These are phyloP conservation scores for Zaprionus ghesquierei DNA, from an alignment of 1,140 invertebrate genomes.

Conservation along the genomic window DNA sequence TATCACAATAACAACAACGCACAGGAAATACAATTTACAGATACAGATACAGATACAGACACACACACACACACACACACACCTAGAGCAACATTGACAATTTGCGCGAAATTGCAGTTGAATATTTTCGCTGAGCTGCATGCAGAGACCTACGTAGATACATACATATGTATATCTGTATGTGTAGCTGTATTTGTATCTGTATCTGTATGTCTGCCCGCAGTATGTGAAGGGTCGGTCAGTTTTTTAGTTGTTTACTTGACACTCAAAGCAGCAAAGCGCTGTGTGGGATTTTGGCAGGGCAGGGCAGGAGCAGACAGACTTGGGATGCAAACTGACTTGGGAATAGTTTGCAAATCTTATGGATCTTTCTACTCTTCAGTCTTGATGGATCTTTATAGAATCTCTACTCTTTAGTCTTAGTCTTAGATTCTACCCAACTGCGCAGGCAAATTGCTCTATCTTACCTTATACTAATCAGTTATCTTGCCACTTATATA, in stretches of 20 bases:
- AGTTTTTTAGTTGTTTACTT: slow-evolving; percentile 41
- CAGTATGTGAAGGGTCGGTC: slow-evolving; percentile 33
- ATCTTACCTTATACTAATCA: not conserved
- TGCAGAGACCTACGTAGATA: not conserved
- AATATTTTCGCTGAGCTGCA: slow-evolving; percentile 17
- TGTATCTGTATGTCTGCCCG: not conserved
- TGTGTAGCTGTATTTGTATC: not conserved
- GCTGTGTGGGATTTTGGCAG: slow-evolving; percentile 37
- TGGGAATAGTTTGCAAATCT: not conserved
- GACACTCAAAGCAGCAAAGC: slow-evolving; percentile 11
- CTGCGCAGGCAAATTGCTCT: not conserved
- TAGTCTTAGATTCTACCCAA: not conserved
- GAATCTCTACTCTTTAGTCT: too few relatives aligned
- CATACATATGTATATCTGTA: not conserved
- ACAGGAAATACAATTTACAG: slow-evolving; percentile 61
- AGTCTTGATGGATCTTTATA: too few relatives aligned
- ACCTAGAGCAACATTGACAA: slow-evolving; percentile 31
- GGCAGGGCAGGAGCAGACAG: not conserved
- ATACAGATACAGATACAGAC: slow-evolving; percentile 14
- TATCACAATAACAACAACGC: slow-evolving; percentile 39
- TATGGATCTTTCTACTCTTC: too few relatives aligned
- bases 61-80: not conserved
- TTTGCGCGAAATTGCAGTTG: slow-evolving; percentile 44
- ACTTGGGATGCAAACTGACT: not conserved
- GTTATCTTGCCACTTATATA: too few relatives aligned